Conservation (phyloP, 2,113 vertebrate species). For the Cygnus buccinator region DNA sequence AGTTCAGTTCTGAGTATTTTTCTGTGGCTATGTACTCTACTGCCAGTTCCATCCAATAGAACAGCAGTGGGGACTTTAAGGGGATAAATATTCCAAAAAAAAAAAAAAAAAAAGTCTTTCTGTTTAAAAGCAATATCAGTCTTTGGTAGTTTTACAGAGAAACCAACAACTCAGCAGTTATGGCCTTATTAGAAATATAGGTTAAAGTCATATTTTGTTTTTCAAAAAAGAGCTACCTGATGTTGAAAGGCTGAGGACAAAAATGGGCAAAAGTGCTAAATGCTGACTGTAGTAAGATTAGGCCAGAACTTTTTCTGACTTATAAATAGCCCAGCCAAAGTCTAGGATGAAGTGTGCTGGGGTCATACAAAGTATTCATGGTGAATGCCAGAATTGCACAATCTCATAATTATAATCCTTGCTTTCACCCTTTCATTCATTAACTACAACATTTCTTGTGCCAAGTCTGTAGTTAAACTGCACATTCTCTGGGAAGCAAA, state of each 20-base stretch:
- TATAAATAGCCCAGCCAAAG: slow-evolving; percentile 20
- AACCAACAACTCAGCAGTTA: not conserved
- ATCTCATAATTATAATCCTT: not conserved
- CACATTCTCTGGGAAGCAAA: not conserved
- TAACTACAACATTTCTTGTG: not conserved
- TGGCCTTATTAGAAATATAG: not conserved
- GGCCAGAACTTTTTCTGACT: slow-evolving; percentile 7
- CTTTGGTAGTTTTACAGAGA: not conserved
- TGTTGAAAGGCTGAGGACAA: not conserved
- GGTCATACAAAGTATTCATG: slow-evolving; percentile 39
- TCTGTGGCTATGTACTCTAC: not conserved
- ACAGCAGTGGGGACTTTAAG: not conserved
- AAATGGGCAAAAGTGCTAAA: not conserved
- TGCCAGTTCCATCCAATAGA: not conserved
- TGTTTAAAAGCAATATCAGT: not conserved
- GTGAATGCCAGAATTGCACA: slow-evolving; percentile 29
- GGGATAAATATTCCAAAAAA: not conserved
- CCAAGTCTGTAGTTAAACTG: not conserved
- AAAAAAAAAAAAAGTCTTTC: not conserved
- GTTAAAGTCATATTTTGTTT: not conserved
- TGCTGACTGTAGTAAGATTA: not conserved
- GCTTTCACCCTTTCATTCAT: slow-evolving; percentile 24
- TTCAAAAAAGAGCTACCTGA: not conserved
- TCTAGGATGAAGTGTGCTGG: slow-evolving; percentile 22
- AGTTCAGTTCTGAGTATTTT: not conserved